A percentile compares a stretch with the other conserved stretches of the same genome.
These are phyloP conservation scores for Mesorhabditis belari DNA, from an alignment of 2,888 invertebrate species.

Conservation along the genomic window DNA sequence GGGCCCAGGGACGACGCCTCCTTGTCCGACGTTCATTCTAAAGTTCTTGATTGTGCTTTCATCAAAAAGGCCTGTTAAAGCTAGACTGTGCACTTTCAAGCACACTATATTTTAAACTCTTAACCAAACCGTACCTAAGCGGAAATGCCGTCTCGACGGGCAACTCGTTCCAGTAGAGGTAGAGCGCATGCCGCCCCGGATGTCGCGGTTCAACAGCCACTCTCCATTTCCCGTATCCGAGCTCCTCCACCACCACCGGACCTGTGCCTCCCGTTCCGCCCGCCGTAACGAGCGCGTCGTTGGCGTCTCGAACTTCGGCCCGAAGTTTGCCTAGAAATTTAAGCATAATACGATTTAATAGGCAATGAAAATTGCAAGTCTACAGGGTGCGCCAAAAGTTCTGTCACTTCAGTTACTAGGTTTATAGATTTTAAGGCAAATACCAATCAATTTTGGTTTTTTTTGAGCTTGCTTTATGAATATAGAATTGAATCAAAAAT, in stretches of 20 bases:
- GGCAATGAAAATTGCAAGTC: no score
- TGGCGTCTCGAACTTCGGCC: constrained; percentile 51
- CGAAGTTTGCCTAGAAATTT: constrained; percentile 40
- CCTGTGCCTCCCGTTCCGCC: constrained; percentile 16
- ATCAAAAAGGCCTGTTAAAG: neutral
- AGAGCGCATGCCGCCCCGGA: constrained; percentile 33
- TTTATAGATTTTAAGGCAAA: no score
- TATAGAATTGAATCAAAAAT: no score
- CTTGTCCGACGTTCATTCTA: neutral
- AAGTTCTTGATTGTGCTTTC: no score
- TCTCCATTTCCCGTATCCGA: constrained; percentile 47
- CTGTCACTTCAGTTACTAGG: no score
- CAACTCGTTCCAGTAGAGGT: constrained; percentile 47
- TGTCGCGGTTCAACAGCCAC: constrained; percentile 34
- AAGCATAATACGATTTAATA: no score
- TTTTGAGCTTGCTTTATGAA: no score
- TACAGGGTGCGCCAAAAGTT: no score
- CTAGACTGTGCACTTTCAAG: neutral
- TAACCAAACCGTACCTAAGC: constrained; percentile 31
- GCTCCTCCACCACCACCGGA: constrained; percentile 31
- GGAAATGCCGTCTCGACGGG: constrained; percentile 49
- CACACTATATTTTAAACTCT: no score
- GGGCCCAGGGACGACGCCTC: neutral
- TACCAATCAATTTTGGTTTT: no score
- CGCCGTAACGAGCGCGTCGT: constrained; percentile 36